Conservation (phyloP, 2,888 invertebrate genomes). For the Euplagia quadripunctaria region DNA sequence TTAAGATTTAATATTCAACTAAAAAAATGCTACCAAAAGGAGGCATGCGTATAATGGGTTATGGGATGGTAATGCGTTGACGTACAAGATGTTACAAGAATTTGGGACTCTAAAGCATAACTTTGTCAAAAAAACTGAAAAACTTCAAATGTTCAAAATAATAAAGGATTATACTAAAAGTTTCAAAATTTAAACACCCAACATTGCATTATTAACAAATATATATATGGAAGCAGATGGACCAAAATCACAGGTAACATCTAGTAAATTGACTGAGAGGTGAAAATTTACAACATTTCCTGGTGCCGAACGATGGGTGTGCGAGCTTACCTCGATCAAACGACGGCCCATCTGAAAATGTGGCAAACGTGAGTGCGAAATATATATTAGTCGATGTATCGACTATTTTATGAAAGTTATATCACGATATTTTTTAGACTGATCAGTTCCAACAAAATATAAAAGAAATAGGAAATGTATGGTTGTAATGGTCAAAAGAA, state of each 20-base stretch:
- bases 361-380: constrained; percentile 71
- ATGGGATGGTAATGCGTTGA: constrained; percentile 41
- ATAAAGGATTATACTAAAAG: neutral
- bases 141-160: neutral
- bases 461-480: neutral
- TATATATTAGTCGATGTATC: constrained; percentile 48
- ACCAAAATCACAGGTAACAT: constrained; percentile 38
- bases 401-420: constrained; percentile 40
- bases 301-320: constrained; percentile 70
- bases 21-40: constrained; percentile 26
- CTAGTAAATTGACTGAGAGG: constrained; percentile 52
- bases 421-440: constrained; percentile 21
- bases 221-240: constrained; percentile 4
- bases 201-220: constrained; percentile 3
- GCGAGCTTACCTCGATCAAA: constrained; percentile 82
- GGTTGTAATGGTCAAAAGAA: neutral
- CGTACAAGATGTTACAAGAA: constrained; percentile 32
- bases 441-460: constrained; percentile 1
- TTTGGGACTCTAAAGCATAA: neutral
- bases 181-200: neutral
- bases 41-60: constrained; percentile 42
- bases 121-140: neutral
- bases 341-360: constrained; percentile 82
- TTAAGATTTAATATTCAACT: constrained; percentile 7
- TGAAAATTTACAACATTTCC: constrained; percentile 79